phyloP scores from a whole-genome alignment of 2,113 vertebrate species.

The Equus przewalskii region DNA sequence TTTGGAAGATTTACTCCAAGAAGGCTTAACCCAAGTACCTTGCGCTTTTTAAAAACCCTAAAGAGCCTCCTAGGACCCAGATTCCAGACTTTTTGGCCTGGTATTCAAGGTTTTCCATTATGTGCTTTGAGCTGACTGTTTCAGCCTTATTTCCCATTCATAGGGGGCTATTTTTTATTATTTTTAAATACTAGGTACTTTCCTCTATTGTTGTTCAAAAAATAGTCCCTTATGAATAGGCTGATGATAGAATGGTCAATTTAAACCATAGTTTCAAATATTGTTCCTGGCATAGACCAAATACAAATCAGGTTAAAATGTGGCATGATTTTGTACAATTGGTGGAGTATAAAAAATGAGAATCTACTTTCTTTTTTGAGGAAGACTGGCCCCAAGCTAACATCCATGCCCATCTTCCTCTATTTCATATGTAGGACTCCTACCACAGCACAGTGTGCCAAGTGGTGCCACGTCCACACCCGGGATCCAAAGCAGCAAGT shows the following conservation, averaged over 20 bases:
- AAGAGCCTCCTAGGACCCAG: neutral
- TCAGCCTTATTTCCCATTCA: neutral
- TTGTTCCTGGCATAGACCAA: neutral
- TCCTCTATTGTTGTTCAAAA: neutral
- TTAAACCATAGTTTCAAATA: neutral
- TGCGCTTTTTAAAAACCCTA: neutral
- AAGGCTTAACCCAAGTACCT: neutral
- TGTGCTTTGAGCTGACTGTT: neutral
- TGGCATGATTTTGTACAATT: neutral
- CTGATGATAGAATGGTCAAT: neutral
- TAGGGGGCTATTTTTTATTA: neutral
- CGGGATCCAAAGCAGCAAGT: no score
- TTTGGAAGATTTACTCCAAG: neutral
- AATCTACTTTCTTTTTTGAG: neutral
- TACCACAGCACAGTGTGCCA: no score
- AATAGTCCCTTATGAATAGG: neutral
- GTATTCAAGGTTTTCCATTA: neutral
- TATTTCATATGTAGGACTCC: no score
- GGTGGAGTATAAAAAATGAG: neutral
- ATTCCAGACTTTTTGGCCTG: neutral
- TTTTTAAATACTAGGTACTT: neutral
- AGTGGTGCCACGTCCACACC: no score
- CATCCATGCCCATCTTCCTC: no score
- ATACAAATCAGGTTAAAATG: constrained; percentile 3
- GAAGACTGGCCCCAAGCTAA: no score